These are phyloP conservation scores for Himalopsyche phryganea DNA, from an alignment of 1,140 invertebrate species.

Conservation along the genomic window DNA sequence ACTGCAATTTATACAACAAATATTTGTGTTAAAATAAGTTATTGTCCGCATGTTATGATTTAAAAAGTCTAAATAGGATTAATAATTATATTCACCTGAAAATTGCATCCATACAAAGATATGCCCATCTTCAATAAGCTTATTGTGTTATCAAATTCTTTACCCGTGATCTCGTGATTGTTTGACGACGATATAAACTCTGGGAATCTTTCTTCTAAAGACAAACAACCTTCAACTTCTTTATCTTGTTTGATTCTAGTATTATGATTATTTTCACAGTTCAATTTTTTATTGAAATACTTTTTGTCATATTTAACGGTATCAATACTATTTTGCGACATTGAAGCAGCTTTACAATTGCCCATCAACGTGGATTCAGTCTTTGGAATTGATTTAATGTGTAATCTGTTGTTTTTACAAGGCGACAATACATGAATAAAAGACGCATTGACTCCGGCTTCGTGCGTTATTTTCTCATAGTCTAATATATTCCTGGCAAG, in stretches of 20 bases:
- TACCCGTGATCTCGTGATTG: slow-evolving; percentile 36
- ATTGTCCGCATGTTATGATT: neutral
- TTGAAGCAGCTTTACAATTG: neutral
- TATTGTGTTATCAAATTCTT: slow-evolving; percentile 38
- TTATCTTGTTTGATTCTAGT: slow-evolving; percentile 41
- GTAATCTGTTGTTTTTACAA: neutral
- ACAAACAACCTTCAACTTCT: neutral
- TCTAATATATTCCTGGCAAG: slow-evolving; percentile 3
- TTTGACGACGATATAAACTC: slow-evolving; percentile 32
- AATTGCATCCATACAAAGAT: slow-evolving; percentile 48
- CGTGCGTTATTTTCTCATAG: neutral
- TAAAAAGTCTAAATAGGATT: neutral
- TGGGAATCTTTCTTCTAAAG: neutral
- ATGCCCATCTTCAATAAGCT: slow-evolving; percentile 47
- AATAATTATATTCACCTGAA: slow-evolving; percentile 37
- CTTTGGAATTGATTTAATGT: neutral
- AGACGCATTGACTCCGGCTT: neutral
- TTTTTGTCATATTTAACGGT: neutral
- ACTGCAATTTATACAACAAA: neutral
- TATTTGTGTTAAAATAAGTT: neutral
- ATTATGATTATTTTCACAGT: slow-evolving; percentile 18
- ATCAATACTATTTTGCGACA: neutral
- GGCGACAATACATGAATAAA: neutral
- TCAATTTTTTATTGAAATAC: neutral
- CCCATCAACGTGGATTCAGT: neutral